phyloP scores from a whole-genome alignment of 2,888 invertebrate genomes.

The Drosophila borborema region DNA sequence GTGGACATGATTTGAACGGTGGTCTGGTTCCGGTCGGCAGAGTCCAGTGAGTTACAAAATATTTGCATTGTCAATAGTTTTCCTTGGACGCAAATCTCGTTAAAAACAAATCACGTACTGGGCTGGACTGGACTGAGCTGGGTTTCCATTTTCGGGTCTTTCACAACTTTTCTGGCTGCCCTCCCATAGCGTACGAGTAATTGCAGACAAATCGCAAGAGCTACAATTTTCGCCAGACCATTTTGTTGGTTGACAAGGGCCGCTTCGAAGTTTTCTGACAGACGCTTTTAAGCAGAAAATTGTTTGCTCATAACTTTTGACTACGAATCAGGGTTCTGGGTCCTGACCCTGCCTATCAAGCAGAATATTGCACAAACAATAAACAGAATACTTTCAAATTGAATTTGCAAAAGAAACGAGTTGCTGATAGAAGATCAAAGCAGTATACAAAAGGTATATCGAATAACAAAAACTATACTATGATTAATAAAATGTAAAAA shows the following conservation, averaged over 20 bases:
- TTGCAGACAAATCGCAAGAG: conserved; percentile 73
- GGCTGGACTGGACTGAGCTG: conserved; percentile 1
- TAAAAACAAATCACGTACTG: conserved; percentile 77
- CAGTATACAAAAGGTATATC: no score
- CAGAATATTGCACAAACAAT: conserved; percentile 3
- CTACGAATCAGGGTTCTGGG: conserved; percentile 19
- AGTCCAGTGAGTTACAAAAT: conserved; percentile 58
- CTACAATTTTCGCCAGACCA: conserved; percentile 39
- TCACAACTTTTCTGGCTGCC: conserved; percentile 52
- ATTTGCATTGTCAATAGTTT: conserved; percentile 82
- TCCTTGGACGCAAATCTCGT: conserved; percentile 59
- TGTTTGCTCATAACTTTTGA: conserved; percentile 80
- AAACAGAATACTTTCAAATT: conserved; percentile 9
- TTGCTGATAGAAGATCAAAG: not conserved
- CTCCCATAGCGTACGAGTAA: conserved; percentile 40
- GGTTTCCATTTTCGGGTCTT: conserved; percentile 22
- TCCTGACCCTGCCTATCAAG: conserved; percentile 29
- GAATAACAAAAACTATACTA: not conserved
- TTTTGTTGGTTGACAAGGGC: conserved; percentile 64
- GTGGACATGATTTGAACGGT: conserved; percentile 49
- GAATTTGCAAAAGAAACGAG: not conserved
- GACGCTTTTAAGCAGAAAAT: conserved; percentile 81
- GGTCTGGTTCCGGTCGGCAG: conserved; percentile 18
- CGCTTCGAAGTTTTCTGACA: conserved; percentile 73
- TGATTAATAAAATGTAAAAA: not conserved